A percentile compares a stretch with the other conserved stretches of the same genome.
Evolutionary conservation across 2,113 vertebrate genomes (phyloP).

Genomic region (Sylvilagus bachmani): DNA sequence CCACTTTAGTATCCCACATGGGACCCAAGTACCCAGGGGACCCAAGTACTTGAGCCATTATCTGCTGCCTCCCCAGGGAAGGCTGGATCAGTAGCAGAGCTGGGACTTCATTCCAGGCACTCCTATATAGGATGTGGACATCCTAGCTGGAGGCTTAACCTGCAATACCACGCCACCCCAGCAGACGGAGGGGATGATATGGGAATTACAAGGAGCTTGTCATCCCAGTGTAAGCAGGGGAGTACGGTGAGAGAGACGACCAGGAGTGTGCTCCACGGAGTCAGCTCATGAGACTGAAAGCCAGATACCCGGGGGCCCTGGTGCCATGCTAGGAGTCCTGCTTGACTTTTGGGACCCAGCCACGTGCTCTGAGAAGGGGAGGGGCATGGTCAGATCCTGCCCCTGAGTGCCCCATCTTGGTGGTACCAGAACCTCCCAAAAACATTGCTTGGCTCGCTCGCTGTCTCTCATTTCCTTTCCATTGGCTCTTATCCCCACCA

Average conservation of each 20-base stretch:
- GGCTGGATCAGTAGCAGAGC: no score
- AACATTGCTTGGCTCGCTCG: background rate
- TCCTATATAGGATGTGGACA: no score
- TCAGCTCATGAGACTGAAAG: background rate
- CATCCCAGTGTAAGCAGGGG: background rate
- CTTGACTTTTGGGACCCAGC: rapidly evolving
- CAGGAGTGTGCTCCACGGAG: background rate
- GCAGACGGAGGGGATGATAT: background rate
- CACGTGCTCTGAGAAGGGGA: background rate
- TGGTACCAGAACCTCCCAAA: background rate
- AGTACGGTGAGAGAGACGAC: rapidly evolving
- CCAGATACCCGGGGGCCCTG: background rate
- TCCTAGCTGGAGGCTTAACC: no score
- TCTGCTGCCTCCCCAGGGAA: no score
- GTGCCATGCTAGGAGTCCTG: background rate
- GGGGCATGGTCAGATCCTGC: rapidly evolving
- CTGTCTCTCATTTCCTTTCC: background rate
- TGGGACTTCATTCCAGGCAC: no score
- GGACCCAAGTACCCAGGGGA: no score
- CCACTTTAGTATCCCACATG: no score
- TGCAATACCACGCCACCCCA: no score
- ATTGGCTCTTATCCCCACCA: background rate
- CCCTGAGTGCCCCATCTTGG: background rate
- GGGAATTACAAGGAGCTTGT: background rate
- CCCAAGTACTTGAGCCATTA: no score